Evolutionary conservation across 1,140 invertebrate genomes (phyloP).

Genomic region (Melipona quadrifasciata): DNA sequence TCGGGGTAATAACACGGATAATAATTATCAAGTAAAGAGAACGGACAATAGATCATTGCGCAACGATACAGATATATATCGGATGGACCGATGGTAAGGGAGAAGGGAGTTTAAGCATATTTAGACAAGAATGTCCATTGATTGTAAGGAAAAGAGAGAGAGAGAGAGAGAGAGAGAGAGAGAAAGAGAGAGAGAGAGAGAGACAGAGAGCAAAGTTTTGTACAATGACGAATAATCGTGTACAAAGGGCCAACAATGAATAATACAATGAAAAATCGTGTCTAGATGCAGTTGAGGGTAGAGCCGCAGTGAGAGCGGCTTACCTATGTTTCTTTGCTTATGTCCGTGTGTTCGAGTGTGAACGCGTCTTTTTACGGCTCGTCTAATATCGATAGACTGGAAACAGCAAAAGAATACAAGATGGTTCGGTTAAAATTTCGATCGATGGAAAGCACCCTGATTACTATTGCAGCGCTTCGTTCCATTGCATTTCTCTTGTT

Average conservation of each 20-base stretch:
- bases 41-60: slow-evolving; percentile 15
- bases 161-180: neutral
- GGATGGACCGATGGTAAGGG: neutral
- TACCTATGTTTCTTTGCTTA: slow-evolving; percentile 70
- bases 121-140: slow-evolving; percentile 8
- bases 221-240: slow-evolving; percentile 35
- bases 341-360: slow-evolving; percentile 68
- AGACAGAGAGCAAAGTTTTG: slow-evolving; percentile 1
- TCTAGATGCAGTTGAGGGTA: slow-evolving; percentile 54
- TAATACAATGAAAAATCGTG: slow-evolving; percentile 56
- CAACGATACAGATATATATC: slow-evolving; percentile 10
- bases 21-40: slow-evolving; percentile 13
- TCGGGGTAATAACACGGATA: neutral
- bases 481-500: slow-evolving; percentile 26
- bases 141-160: neutral
- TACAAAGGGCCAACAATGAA: slow-evolving; percentile 56
- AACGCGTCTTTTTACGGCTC: slow-evolving; percentile 73
- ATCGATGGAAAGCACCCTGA: slow-evolving; percentile 22
- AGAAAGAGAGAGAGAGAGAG: neutral
- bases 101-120: neutral
- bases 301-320: slow-evolving; percentile 62
- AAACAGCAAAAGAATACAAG: slow-evolving; percentile 71
- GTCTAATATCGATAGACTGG: slow-evolving; percentile 78
- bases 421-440: slow-evolving; percentile 52
- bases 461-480: slow-evolving; percentile 19